Conservation (phyloP, 2,797 vertebrate species). For the Adrianichthys oophorus region DNA sequence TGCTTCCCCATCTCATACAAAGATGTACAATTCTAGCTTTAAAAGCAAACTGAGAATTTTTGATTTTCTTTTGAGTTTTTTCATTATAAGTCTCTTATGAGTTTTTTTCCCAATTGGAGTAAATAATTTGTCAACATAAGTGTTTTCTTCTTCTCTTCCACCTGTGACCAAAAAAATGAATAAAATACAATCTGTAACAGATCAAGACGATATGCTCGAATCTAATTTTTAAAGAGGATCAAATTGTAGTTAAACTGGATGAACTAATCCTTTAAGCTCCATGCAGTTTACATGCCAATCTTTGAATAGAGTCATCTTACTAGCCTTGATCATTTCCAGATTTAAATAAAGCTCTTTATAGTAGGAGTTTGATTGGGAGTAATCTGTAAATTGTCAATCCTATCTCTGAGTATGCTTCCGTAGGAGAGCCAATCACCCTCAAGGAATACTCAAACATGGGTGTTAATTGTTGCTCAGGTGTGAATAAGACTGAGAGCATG, state of each 20-base stretch:
- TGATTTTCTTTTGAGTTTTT: constrained; percentile 47
- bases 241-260: constrained; percentile 67
- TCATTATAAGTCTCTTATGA: constrained; percentile 57
- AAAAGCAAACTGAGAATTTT: constrained; percentile 39
- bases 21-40: constrained; percentile 36
- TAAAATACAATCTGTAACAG: constrained; percentile 44
- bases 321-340: constrained; percentile 72
- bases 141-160: constrained; percentile 47
- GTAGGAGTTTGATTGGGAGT: constrained; percentile 65
- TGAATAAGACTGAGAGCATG: constrained; percentile 39
- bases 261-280: constrained; percentile 69
- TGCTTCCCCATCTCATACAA: constrained; percentile 11
- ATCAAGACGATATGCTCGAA: constrained; percentile 62
- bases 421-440: constrained; percentile 35
- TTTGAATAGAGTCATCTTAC: constrained; percentile 66
- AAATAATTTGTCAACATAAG: constrained; percentile 47
- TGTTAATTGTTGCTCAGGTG: constrained; percentile 54
- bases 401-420: constrained; percentile 47
- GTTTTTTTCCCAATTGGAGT: constrained; percentile 33
- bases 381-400: constrained; percentile 76
- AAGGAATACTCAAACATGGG: constrained; percentile 32
- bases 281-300: constrained; percentile 65
- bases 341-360: constrained; percentile 76
- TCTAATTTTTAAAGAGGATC: constrained; percentile 61
- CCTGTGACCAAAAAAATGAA: constrained; percentile 59